Evolutionary conservation across 2,888 invertebrate genomes (phyloP), one percentile per base, ranked within the genome.

Genomic region (Elmis aenea): DNA sequence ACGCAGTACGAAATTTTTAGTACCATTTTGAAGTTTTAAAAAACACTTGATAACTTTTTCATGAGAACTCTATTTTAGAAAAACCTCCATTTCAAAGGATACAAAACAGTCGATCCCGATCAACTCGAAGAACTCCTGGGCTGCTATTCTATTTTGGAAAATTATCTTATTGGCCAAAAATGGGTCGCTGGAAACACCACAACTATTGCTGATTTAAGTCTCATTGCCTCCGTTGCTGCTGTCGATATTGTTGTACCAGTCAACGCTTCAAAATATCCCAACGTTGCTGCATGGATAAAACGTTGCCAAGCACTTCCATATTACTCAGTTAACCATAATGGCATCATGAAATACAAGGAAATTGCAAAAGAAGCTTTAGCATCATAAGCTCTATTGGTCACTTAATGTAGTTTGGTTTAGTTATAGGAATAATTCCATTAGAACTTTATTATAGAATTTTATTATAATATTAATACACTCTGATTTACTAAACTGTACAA

Each of bases 141-240:
- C 10, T 16, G 18, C 3, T 29, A 29, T 11, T 3, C 8, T 3
- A 10, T 18, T 11, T 11, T 29, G 5, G 29, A 29, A 29, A 12
- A 6, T 3, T 29, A 18, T 13, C 10, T 29, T 5, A 20, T 18
- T 9, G 20, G 11, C 8, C 6, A n/a, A 2, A 2, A 6, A 3
- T 29, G 18, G 18, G 16, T 75, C 25, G 74, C 75, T 11, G 72
- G 70, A 1, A 64, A 74, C 25, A 52, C 62, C 10, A 52, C 73
- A 26, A 75, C 76, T 2, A 61, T 77, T 26, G 76, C 76, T 5
- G 77, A 77, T 50, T 58, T 75, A 25, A 62, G 67, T 8, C 58
- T 70, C 13, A 62, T 67, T 5, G 55, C 70, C 5, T 58, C 60
- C 1, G 44, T 66, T 2, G 54, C 63, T 1, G 53, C 58, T 3